Evolutionary conservation across 2,113 vertebrate species (phyloP), one percentile per base, ranked within the genome.

Genomic region (Odontophorus gujanensis): DNA sequence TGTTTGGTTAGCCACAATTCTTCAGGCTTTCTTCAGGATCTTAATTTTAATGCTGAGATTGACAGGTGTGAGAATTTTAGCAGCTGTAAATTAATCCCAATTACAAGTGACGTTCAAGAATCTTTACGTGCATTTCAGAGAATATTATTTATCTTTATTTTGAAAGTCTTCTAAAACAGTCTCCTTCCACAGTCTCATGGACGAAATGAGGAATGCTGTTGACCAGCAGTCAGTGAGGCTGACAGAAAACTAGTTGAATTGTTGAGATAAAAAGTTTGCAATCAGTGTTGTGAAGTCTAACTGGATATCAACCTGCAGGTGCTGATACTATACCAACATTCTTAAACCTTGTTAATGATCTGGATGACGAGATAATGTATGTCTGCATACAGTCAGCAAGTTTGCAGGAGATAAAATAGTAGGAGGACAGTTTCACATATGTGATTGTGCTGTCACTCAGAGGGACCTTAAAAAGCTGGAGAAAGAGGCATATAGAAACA

Each of bases 271-370:
- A 22, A 77, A 6, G 0, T 30, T 69, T 81, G 6, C 2, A 3
- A 38, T 24, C 18, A 59, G 13, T 12, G 34, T 1, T 8, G 5
- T 3, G 0, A 62, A 69, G 36, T 40, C 14, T 25, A 73, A 0
- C 13, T 25, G 5, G 7, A 89, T 10, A 12, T 28, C 3, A 42
- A 24, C 19, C 14, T 5, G 5, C 36, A 9, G 14, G n/a, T 19
- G 9, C 26, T 81, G n/a, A 30, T 21, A n/a, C 13, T 26, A 34
- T 26, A 34, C 14, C 25, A 58, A 1, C 30, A 12, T 4, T 32
- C 2, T 76, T 91, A 65, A 61, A 75, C 6, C 4, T 68, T 0
- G 0, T 53, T 58, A 62, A 28, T 18, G 17, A 45, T 19, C 18
- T 1, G 2, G 2, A 6, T 36, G 25, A 13, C 22, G 16, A 21